These are phyloP conservation scores for Hesperia comma DNA, from an alignment of 2,888 invertebrate species.

Conservation along the genomic window DNA sequence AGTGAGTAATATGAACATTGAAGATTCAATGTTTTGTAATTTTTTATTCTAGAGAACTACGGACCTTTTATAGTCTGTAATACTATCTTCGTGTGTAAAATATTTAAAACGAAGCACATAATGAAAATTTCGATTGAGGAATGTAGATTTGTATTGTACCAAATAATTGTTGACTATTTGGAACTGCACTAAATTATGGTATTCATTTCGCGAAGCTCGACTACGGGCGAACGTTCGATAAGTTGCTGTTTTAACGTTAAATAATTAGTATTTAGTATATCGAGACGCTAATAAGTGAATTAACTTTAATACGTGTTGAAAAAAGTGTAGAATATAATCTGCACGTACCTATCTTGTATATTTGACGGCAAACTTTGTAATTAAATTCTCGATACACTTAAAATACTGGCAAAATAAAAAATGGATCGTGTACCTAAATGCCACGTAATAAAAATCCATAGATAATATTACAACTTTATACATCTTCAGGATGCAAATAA, in stretches of 20 bases:
- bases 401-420: background rate
- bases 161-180: slow-evolving; percentile 15
- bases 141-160: slow-evolving; percentile 22
- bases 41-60: slow-evolving; percentile 10
- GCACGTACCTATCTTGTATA: background rate
- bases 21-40: slow-evolving; percentile 28
- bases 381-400: background rate
- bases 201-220: slow-evolving; percentile 2
- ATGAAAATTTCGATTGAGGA: slow-evolving; percentile 22
- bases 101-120: slow-evolving; percentile 21
- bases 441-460: too few species aligned
- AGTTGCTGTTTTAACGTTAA: background rate
- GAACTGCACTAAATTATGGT: slow-evolving; percentile 17
- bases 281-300: background rate
- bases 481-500: too few species aligned
- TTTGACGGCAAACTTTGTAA: background rate
- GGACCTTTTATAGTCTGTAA: slow-evolving; percentile 8
- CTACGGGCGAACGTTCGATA: background rate
- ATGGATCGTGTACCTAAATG: too few species aligned
- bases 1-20: slow-evolving; percentile 17
- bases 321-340: background rate
- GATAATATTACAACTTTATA: too few species aligned
- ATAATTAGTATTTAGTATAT: background rate
- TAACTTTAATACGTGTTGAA: background rate
- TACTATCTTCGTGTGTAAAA: slow-evolving; percentile 30